Percentiles rank a stretch among this genome's conserved stretches.
Conservation (phyloP, 2,888 invertebrate species). For the Ceratothoa steindachneri region DNA sequence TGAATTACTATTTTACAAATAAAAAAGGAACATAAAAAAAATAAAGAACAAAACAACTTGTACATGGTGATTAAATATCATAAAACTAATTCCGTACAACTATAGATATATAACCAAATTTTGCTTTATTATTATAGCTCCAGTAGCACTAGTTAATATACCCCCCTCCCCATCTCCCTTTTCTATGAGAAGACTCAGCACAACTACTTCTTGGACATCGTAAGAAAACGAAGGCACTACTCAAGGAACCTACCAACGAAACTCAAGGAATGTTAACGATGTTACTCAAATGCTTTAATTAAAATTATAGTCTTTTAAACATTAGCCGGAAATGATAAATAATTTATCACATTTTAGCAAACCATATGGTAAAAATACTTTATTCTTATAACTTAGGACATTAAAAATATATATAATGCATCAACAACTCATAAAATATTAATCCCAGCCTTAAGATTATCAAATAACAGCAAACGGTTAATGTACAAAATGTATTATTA, state of each 20-base stretch:
- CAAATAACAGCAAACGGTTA: background rate
- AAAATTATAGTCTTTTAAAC: background rate
- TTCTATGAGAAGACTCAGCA: too few relatives aligned
- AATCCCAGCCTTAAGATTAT: background rate
- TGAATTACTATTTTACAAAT: too few relatives aligned
- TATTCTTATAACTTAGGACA: background rate
- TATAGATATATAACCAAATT: background rate
- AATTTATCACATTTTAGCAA: background rate
- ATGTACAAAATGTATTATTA: background rate
- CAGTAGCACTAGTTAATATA: too few relatives aligned
- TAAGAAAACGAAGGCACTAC: background rate
- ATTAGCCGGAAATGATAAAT: background rate
- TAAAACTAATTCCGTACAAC: background rate
- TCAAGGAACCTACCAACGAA: background rate
- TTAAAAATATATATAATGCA: background rate
- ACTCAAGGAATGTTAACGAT: background rate
- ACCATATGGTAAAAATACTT: background rate
- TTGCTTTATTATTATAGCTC: too few relatives aligned
- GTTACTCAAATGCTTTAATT: background rate
- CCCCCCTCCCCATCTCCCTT: too few relatives aligned
- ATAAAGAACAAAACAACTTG: background rate
- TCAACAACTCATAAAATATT: background rate
- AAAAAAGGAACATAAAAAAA: too few relatives aligned
- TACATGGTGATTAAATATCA: background rate
- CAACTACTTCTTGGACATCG: too few relatives aligned